These are phyloP conservation scores for Lacanobia wlatinum DNA, from an alignment of 2,888 invertebrate genomes.

Conservation along the genomic window DNA sequence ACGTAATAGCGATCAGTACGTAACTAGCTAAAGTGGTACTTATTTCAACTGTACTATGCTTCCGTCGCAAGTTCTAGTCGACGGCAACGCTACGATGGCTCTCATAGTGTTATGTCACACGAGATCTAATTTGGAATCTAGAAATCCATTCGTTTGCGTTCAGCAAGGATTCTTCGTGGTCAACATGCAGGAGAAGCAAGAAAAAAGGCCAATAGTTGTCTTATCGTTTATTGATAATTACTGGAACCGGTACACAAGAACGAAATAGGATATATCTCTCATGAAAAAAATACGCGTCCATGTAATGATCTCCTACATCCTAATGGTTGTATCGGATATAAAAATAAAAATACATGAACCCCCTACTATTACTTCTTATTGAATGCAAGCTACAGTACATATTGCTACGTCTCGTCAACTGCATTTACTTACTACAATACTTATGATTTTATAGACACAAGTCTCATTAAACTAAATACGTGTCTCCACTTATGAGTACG, in stretches of 20 bases:
- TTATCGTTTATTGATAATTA: constrained; percentile 87
- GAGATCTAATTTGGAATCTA: constrained; percentile 59
- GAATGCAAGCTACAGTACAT: constrained; percentile 70
- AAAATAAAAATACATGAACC: constrained; percentile 86
- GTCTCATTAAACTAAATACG: constrained; percentile 62
- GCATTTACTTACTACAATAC: constrained; percentile 72
- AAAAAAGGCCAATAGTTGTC: constrained; percentile 88
- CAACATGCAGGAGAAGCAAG: constrained; percentile 88
- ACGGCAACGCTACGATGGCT: constrained; percentile 57
- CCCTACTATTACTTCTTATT: constrained; percentile 66
- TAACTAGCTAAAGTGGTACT: constrained; percentile 66
- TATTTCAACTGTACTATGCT: constrained; percentile 59
- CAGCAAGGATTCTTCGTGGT: constrained; percentile 74
- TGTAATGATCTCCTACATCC: constrained; percentile 75
- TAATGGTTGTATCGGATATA: constrained; percentile 82
- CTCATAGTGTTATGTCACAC: constrained; percentile 55
- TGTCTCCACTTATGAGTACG: constrained; percentile 52
- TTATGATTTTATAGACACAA: constrained; percentile 65
- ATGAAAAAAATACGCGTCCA: constrained; percentile 77
- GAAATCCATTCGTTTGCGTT: constrained; percentile 62
- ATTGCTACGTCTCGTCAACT: constrained; percentile 68
- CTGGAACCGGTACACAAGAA: constrained; percentile 87
- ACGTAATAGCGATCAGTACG: constrained; percentile 69
- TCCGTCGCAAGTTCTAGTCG: constrained; percentile 62
- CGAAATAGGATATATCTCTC: constrained; percentile 72